Conservation (phyloP, 2,888 invertebrate genomes). For the Cloeon dipterum region DNA sequence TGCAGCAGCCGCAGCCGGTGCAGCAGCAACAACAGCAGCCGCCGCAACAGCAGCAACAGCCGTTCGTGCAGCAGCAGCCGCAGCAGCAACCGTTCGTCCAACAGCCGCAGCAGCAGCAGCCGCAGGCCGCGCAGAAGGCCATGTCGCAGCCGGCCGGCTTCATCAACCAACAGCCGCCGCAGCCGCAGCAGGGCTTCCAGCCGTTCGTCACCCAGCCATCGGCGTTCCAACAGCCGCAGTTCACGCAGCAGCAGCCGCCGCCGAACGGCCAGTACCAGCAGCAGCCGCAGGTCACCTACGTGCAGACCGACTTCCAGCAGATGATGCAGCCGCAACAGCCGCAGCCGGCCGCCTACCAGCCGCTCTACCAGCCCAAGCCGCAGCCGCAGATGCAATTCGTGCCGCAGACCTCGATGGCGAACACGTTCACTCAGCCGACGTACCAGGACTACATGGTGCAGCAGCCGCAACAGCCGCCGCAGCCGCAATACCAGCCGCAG, state of each 20-base stretch:
- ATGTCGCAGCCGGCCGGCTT: constrained; percentile 6
- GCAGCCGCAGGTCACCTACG: constrained; percentile 18
- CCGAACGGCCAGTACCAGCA: constrained; percentile 23
- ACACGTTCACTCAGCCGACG: constrained; percentile 1
- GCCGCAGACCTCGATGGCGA: no score
- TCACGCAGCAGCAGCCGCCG: constrained; percentile 20
- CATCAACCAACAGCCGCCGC: neutral
- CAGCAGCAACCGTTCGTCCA: constrained; percentile 8
- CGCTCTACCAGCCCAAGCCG: constrained; percentile 17
- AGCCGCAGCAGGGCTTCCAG: constrained; percentile 4
- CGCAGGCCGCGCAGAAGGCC: constrained; percentile 6
- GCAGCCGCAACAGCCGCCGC: constrained; percentile 3
- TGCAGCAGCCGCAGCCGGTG: constrained; percentile 10
- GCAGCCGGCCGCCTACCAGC: constrained; percentile 4
- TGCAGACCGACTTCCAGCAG: neutral
- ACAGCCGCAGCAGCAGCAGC: constrained; percentile 8
- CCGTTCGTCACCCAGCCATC: constrained; percentile 15
- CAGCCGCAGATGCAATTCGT: constrained; percentile 2
- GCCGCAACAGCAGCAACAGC: constrained; percentile 8
- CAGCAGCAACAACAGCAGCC: constrained; percentile 6
- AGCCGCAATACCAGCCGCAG: constrained; percentile 5
- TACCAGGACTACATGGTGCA: constrained; percentile 4
- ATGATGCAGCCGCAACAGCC: constrained; percentile 6
- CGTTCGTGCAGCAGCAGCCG: constrained; percentile 7
- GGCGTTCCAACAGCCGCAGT: constrained; percentile 24